Conservation (phyloP, 2,797 vertebrate genomes). For the Myripristis murdjan region DNA sequence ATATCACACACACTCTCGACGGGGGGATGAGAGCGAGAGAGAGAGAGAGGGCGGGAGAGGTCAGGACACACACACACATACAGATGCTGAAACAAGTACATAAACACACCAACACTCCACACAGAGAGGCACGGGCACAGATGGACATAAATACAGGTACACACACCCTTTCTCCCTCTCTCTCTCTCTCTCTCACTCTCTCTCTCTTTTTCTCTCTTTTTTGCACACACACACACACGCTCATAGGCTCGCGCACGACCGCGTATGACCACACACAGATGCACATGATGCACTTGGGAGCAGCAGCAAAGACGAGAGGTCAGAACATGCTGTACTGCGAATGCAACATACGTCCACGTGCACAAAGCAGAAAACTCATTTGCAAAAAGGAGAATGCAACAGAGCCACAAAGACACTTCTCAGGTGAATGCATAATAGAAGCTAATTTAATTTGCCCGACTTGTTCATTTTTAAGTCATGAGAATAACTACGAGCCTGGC, state of each 20-base stretch:
- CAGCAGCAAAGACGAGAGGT: slow-evolving; percentile 23
- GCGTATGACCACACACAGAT: not conserved
- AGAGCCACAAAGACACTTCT: slow-evolving; percentile 48
- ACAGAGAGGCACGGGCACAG: slow-evolving; percentile 24
- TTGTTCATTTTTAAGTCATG: slow-evolving; percentile 54
- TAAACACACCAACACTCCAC: slow-evolving; percentile 26
- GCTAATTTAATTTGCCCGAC: slow-evolving; percentile 57
- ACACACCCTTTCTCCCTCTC: no score
- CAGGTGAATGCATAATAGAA: slow-evolving; percentile 52
- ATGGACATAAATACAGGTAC: slow-evolving; percentile 38
- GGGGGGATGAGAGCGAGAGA: slow-evolving; percentile 65
- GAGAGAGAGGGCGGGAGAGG: slow-evolving; percentile 63
- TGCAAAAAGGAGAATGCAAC: slow-evolving; percentile 33
- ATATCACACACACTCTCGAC: slow-evolving; percentile 80
- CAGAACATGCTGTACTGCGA: slow-evolving; percentile 9
- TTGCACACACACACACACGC: no score
- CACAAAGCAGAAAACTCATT: slow-evolving; percentile 43
- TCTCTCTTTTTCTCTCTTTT: no score
- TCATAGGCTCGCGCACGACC: no score
- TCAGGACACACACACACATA: slow-evolving; percentile 57
- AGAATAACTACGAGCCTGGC: slow-evolving; percentile 35
- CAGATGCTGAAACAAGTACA: slow-evolving; percentile 2
- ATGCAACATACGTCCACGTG: not conserved
- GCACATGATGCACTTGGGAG: not conserved
- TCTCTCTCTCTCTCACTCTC: no score